Percentiles rank a stretch among this genome's conserved stretches.
Conservation (phyloP, 2,797 vertebrate species). For the Hippoglossus hippoglossus region DNA sequence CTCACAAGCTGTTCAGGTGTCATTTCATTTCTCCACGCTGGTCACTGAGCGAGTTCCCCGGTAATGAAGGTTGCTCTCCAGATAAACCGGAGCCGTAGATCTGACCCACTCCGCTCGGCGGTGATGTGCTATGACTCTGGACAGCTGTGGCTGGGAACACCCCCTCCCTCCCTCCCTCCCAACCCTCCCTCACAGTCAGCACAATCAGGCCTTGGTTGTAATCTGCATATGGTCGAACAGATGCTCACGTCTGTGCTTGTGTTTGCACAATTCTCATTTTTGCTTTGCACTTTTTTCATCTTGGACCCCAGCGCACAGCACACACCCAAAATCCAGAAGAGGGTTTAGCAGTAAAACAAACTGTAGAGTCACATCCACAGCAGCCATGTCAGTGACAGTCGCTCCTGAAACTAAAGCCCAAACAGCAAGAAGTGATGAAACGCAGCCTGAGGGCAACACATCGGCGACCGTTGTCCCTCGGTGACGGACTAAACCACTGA, state of each 20-base stretch:
- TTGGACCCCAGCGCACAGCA: constrained; percentile 24
- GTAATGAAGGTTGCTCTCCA: constrained; percentile 32
- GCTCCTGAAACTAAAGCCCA: constrained; percentile 35
- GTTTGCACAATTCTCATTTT: constrained; percentile 58
- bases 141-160: constrained; percentile 63
- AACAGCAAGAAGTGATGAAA: constrained; percentile 43
- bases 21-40: constrained; percentile 22
- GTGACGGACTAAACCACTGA: constrained; percentile 52
- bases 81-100: constrained; percentile 43
- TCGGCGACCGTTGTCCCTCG: constrained; percentile 44
- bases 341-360: constrained; percentile 25
- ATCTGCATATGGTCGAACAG: constrained; percentile 76
- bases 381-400: constrained; percentile 28
- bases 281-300: constrained; percentile 31
- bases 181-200: constrained; percentile 56
- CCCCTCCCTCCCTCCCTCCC: not conserved
- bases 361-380: constrained; percentile 6
- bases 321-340: constrained; percentile 24
- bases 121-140: constrained; percentile 67
- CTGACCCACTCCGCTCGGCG: constrained; percentile 46
- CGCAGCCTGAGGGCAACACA: constrained; percentile 58
- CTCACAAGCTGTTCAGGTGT: constrained; percentile 23
- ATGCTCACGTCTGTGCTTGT: constrained; percentile 62
- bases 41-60: constrained; percentile 13
- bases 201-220: constrained; percentile 60